These are phyloP conservation scores for Barnardius zonarius DNA, from an alignment of 2,113 vertebrate genomes.

Conservation along the genomic window DNA sequence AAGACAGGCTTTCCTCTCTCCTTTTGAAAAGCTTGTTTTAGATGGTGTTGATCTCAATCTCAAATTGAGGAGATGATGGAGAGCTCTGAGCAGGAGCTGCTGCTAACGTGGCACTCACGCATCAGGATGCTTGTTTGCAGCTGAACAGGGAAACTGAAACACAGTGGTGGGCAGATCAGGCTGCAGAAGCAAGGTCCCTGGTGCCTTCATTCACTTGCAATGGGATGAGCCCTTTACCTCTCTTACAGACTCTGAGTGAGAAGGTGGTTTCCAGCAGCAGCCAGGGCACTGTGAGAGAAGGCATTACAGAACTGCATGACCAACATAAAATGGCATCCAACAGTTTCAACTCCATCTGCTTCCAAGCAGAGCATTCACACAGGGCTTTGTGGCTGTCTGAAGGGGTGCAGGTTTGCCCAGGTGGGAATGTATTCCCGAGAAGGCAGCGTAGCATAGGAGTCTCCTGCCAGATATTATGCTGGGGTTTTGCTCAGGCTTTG, in stretches of 20 bases:
- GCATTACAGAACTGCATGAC: fast-evolving
- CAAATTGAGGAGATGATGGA: not conserved
- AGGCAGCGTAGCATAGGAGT: not conserved
- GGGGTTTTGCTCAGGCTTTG: not conserved
- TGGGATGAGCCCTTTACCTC: not conserved
- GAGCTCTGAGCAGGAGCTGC: not conserved
- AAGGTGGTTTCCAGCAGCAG: not conserved
- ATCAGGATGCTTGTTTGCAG: not conserved
- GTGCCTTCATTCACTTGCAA: not conserved
- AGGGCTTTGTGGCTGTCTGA: not conserved
- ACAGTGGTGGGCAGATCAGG: not conserved
- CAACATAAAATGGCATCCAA: not conserved
- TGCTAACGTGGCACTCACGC: not conserved
- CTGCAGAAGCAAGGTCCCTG: not conserved
- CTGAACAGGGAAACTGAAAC: not conserved
- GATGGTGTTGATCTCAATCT: not conserved
- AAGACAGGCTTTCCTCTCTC: not conserved
- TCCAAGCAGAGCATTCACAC: not conserved
- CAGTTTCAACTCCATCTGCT: not conserved
- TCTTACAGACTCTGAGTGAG: not conserved
- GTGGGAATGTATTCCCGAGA: not conserved
- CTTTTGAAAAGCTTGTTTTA: not conserved
- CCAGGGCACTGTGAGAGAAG: fast-evolving
- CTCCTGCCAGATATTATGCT: not conserved
- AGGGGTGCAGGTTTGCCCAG: not conserved